phyloP scores from a whole-genome alignment of 2,113 vertebrate species.

The Shinisaurus crocodilurus region DNA sequence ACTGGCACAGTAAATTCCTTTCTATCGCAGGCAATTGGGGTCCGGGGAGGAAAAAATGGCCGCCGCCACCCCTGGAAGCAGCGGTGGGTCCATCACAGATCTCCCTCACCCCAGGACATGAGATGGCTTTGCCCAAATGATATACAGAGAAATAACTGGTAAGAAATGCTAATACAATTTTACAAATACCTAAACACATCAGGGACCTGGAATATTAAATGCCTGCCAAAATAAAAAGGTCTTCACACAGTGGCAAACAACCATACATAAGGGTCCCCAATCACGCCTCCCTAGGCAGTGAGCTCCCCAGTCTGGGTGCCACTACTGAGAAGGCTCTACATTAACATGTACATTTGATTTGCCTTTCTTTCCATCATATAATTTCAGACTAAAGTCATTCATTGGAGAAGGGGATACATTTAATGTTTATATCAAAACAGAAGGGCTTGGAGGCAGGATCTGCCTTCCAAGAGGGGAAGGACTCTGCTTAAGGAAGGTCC shows the following conservation, averaged over 20 bases:
- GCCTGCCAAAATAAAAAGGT: not conserved
- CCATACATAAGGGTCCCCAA: not conserved
- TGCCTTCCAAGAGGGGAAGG: too few relatives aligned
- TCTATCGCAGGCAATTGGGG: too few relatives aligned
- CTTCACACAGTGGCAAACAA: not conserved
- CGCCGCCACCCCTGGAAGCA: too few relatives aligned
- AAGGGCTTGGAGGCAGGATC: not conserved
- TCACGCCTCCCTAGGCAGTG: not conserved
- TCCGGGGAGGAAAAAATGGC: too few relatives aligned
- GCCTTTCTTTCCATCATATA: not conserved
- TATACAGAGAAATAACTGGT: not conserved
- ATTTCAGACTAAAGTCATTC: not conserved
- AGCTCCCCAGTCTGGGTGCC: not conserved
- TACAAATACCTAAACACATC: not conserved
- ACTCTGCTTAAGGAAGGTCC: too few relatives aligned
- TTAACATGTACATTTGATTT: not conserved
- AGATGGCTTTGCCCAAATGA: too few relatives aligned
- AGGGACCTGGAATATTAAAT: not conserved
- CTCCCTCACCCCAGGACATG: too few relatives aligned
- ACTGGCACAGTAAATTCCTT: not conserved
- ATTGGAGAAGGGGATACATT: not conserved
- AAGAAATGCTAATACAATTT: not conserved
- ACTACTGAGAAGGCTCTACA: not conserved
- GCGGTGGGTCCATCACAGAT: too few relatives aligned
- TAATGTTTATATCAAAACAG: too few relatives aligned